Percentiles rank a stretch among this genome's conserved stretches.
These are phyloP conservation scores for Antheraea assamensis DNA, from an alignment of 2,888 invertebrate genomes.

Conservation along the genomic window DNA sequence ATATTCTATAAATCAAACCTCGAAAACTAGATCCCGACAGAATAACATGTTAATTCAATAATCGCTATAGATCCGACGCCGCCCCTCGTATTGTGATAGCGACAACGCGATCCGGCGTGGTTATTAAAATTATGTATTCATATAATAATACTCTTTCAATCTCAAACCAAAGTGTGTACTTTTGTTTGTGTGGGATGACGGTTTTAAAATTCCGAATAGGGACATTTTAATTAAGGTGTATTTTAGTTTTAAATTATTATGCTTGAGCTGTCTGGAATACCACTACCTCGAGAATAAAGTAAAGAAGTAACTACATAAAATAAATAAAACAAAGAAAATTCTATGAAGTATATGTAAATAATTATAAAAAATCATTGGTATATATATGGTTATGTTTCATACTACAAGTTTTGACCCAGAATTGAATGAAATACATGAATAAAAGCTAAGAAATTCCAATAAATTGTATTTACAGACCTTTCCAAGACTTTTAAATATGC, in stretches of 20 bases:
- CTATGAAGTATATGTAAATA: too few relatives aligned
- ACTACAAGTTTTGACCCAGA: too few relatives aligned
- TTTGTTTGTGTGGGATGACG: slow-evolving; percentile 11
- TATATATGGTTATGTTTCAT: too few relatives aligned
- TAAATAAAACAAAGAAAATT: not conserved
- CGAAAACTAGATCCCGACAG: slow-evolving; percentile 24
- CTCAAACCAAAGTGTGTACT: not conserved
- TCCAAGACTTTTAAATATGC: too few relatives aligned
- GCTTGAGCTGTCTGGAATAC: not conserved
- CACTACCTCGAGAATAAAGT: not conserved
- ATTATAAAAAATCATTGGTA: too few relatives aligned
- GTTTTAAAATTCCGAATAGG: not conserved
- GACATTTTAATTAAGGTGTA: not conserved
- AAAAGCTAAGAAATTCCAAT: too few relatives aligned
- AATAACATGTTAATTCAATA: slow-evolving; percentile 62
- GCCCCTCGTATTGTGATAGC: slow-evolving; percentile 52
- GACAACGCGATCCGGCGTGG: slow-evolving; percentile 43
- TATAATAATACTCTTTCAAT: slow-evolving; percentile 33
- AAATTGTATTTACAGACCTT: too few relatives aligned
- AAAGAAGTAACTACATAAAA: not conserved
- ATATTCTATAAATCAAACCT: slow-evolving; percentile 12
- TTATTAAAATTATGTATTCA: slow-evolving; percentile 56
- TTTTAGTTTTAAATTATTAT: not conserved
- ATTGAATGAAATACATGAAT: too few relatives aligned
- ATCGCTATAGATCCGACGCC: slow-evolving; percentile 60